Evolutionary conservation across 2,797 vertebrate species (phyloP).

Genomic region (Pangasius sanitwongsei): DNA sequence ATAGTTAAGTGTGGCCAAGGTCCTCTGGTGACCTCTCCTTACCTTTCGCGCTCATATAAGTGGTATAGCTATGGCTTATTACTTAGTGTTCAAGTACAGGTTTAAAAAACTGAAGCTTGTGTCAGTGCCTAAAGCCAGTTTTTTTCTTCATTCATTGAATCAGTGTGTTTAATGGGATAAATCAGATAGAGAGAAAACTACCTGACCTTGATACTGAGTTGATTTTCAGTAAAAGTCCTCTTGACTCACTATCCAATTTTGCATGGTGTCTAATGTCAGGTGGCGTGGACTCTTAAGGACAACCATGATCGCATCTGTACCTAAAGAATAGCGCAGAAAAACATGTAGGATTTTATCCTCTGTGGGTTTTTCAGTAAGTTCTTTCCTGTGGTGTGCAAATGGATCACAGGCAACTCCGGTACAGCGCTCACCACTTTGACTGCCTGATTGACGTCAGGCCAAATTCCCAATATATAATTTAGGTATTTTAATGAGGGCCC

Average conservation of each 20-base stretch:
- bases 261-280: constrained; percentile 6
- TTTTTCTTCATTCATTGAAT: not conserved
- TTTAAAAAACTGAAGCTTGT: constrained; percentile 4
- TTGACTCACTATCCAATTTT: not conserved
- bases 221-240: not conserved
- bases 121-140: not conserved
- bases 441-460: constrained; percentile 69
- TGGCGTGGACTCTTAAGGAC: constrained; percentile 21
- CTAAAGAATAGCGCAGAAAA: constrained; percentile 11
- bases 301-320: not conserved
- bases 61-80: not conserved
- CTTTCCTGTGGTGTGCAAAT: constrained; percentile 27
- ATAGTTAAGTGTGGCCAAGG: constrained; percentile 8
- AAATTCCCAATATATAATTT: constrained; percentile 72
- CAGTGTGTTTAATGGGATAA: not conserved
- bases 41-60: not conserved
- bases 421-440: constrained; percentile 54
- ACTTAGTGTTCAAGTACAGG: not conserved
- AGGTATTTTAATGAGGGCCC: constrained; percentile 68
- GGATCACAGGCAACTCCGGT: constrained; percentile 10
- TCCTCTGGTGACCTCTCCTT: constrained; percentile 13
- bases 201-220: not conserved
- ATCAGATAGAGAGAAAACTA: not conserved
- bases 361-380: constrained; percentile 1
- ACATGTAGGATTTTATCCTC: not conserved